phyloP scores from a whole-genome alignment of 2,888 invertebrate genomes.

The Lepeophtheirus nordmannii region DNA sequence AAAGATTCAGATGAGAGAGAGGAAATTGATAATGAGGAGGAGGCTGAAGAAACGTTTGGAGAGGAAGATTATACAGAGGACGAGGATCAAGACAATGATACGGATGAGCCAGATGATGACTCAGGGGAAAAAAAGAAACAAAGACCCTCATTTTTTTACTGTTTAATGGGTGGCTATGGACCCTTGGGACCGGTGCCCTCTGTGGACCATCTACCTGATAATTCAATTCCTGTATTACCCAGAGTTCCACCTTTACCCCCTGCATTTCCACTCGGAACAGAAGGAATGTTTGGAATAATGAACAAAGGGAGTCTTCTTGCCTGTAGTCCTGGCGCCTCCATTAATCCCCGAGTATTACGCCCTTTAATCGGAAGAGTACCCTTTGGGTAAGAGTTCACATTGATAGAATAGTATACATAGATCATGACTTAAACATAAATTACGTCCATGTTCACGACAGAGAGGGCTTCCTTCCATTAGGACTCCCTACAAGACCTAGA shows the following conservation, averaged over 20 bases:
- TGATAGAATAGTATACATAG: not conserved
- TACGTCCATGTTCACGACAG: not conserved
- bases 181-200: constrained; percentile 15
- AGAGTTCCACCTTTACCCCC: constrained; percentile 9
- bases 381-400: not conserved
- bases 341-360: not conserved
- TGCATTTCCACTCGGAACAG: constrained; percentile 1
- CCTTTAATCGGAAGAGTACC: not conserved
- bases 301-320: constrained; percentile 1
- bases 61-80: constrained; percentile 1
- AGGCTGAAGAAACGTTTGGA: constrained; percentile 3
- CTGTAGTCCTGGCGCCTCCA: constrained; percentile 15
- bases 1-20: not conserved
- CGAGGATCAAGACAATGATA: not conserved
- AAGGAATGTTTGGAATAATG: constrained; percentile 7
- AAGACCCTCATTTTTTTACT: constrained; percentile 6
- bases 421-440: not conserved
- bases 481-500: not conserved
- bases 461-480: not conserved
- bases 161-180: constrained; percentile 19
- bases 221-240: not conserved
- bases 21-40: not conserved
- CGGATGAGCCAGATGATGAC: not conserved
- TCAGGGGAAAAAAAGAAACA: constrained; percentile 2
- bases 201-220: not conserved